Percentiles rank a stretch among this genome's conserved stretches.
phyloP scores from a whole-genome alignment of 2,797 vertebrate species.

The Hybognathus amarus region DNA sequence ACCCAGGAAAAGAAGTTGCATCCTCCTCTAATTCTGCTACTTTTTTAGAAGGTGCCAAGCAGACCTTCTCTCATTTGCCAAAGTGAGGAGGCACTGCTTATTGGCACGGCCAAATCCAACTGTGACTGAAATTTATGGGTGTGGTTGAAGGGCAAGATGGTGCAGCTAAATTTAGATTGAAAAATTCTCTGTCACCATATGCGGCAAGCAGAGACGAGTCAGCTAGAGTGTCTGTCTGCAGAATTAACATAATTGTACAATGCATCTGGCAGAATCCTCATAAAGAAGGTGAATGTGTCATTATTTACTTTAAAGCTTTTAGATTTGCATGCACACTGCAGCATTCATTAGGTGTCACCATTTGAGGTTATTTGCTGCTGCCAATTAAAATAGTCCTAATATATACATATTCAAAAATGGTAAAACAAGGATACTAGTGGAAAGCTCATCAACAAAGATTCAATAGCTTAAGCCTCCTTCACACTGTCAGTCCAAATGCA shows the following conservation, averaged over 20 bases:
- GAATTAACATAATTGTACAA: slow-evolving; percentile 50
- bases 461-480: background rate
- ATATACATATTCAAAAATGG: background rate
- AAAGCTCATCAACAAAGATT: background rate
- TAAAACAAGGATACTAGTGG: background rate
- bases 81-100: slow-evolving; percentile 48
- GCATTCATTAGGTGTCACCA: background rate
- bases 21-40: slow-evolving; percentile 45
- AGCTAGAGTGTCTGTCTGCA: slow-evolving; percentile 51
- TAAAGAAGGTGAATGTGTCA: background rate
- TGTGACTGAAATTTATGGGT: slow-evolving; percentile 52
- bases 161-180: slow-evolving; percentile 74
- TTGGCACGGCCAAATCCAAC: slow-evolving; percentile 59
- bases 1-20: slow-evolving; percentile 49
- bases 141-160: slow-evolving; percentile 66
- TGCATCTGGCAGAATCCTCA: slow-evolving; percentile 36
- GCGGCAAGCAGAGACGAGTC: slow-evolving; percentile 66
- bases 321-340: slow-evolving; percentile 7
- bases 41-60: slow-evolving; percentile 48
- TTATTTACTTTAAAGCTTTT: slow-evolving; percentile 36
- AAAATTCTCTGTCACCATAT: slow-evolving; percentile 61
- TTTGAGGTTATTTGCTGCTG: slow-evolving; percentile 9
- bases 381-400: slow-evolving; percentile 6
- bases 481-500: background rate
- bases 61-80: slow-evolving; percentile 52